Evolutionary conservation across 1,140 invertebrate genomes (phyloP).

Genomic region (Rhopalosiphum padi): DNA sequence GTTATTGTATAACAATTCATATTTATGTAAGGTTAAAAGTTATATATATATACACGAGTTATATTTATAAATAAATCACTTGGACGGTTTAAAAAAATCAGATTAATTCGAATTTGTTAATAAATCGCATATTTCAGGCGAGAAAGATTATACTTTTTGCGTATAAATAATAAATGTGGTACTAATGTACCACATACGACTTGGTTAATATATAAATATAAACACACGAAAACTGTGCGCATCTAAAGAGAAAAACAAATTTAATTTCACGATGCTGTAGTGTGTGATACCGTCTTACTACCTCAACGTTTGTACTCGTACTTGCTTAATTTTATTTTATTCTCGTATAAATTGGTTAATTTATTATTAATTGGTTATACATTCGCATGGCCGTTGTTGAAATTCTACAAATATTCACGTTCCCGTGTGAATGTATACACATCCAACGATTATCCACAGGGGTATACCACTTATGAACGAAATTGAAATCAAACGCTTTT

Average conservation of each 20-base stretch:
- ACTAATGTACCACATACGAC: no score
- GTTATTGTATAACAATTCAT: no score
- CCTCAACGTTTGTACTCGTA: background rate
- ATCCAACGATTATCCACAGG: background rate
- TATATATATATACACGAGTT: no score
- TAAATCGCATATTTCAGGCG: no score
- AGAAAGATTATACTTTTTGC: no score
- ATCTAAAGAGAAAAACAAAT: background rate
- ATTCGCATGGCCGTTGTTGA: background rate
- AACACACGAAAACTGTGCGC: background rate
- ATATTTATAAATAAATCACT: no score
- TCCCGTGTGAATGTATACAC: background rate
- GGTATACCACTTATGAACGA: background rate
- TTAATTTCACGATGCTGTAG: background rate
- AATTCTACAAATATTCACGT: background rate
- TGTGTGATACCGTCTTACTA: background rate
- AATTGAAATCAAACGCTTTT: background rate
- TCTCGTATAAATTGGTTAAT: background rate
- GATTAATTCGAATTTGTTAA: no score
- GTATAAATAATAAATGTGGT: no score
- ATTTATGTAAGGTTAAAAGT: no score
- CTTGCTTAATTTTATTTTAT: background rate
- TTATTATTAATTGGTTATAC: background rate
- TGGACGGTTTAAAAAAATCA: no score
- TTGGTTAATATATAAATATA: background rate